A percentile compares a stretch with the other conserved stretches of the same genome.
These are phyloP conservation scores for Athalia cordata DNA, from an alignment of 2,888 invertebrate species.

Conservation along the genomic window DNA sequence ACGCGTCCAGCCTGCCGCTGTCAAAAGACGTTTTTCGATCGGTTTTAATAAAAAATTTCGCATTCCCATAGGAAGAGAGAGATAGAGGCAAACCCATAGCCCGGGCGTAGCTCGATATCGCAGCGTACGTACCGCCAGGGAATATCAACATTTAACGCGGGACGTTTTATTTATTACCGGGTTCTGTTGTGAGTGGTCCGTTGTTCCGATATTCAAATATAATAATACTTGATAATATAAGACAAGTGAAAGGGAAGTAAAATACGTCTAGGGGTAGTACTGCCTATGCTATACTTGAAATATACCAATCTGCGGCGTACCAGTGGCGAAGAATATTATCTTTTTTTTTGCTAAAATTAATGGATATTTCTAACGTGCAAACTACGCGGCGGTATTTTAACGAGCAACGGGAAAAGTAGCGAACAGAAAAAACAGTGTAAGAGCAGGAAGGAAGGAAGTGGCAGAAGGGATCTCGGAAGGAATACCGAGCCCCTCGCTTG, in stretches of 20 bases:
- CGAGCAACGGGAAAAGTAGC: no score
- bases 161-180: neutral
- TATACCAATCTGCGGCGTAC: neutral
- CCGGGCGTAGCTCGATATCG: slow-evolving; percentile 46
- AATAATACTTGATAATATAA: neutral
- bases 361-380: neutral
- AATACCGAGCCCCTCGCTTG: neutral
- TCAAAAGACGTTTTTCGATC: slow-evolving; percentile 58
- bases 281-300: neutral
- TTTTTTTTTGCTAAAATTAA: no score
- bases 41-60: slow-evolving; percentile 36
- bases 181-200: no score
- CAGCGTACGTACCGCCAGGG: neutral
- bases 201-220: no score
- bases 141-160: neutral
- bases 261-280: neutral
- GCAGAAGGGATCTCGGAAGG: neutral
- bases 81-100: slow-evolving; percentile 42
- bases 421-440: no score
- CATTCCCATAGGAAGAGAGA: slow-evolving; percentile 38
- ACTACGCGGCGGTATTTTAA: neutral
- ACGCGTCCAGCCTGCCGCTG: slow-evolving; percentile 73
- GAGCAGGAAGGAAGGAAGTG: neutral
- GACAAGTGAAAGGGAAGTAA: neutral
- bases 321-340: neutral